These are phyloP conservation scores for Crotalus horridus DNA, from an alignment of 2,113 vertebrate genomes.

Conservation along the genomic window DNA sequence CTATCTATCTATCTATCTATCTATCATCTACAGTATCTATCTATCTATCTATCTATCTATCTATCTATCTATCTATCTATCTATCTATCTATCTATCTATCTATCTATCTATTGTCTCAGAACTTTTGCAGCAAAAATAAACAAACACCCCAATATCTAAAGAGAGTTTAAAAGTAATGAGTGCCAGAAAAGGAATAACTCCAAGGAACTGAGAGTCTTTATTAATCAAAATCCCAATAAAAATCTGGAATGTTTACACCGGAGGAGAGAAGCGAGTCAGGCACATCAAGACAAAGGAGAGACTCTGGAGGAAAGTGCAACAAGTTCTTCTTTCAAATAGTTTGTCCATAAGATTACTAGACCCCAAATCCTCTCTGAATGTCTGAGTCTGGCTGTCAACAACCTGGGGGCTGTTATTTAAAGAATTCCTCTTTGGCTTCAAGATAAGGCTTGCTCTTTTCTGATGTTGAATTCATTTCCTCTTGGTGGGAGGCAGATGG, in stretches of 20 bases:
- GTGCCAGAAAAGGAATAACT: neutral
- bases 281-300: neutral
- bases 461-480: neutral
- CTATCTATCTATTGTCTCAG: neutral
- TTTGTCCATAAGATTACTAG: neutral
- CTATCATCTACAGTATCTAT: no score
- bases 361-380: neutral
- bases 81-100: no score
- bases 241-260: neutral
- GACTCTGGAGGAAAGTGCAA: neutral
- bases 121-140: neutral
- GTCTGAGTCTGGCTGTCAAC: no score
- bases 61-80: no score
- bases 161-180: neutral
- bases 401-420: neutral
- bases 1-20: neutral
- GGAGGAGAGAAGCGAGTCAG: neutral
- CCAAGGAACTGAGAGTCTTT: neutral
- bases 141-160: neutral
- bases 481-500: neutral
- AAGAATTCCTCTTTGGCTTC: neutral
- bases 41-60: neutral
- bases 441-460: neutral
- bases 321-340: neutral
- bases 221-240: neutral